These are phyloP conservation scores for Pipistrellus nathusii DNA, from an alignment of 2,797 vertebrate genomes.

Conservation along the genomic window DNA sequence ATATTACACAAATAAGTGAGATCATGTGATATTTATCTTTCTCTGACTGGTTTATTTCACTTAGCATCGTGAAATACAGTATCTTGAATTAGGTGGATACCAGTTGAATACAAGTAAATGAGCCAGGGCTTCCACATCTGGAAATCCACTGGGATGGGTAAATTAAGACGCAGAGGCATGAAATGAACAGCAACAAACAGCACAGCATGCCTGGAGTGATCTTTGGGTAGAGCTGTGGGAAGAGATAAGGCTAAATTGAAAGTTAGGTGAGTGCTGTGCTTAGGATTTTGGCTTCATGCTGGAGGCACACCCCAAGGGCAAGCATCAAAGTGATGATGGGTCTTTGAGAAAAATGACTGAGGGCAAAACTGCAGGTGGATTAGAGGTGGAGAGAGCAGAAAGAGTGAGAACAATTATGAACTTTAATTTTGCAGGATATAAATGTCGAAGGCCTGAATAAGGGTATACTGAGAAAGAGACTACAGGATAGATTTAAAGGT, in stretches of 20 bases:
- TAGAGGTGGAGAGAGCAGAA: background rate
- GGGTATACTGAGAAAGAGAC: background rate
- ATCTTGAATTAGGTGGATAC: slow-evolving; percentile 7
- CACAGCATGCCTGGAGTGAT: background rate
- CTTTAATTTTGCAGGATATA: background rate
- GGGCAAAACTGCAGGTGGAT: background rate
- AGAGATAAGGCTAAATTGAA: background rate
- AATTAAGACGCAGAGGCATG: background rate
- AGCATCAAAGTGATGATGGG: background rate
- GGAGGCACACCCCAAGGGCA: background rate
- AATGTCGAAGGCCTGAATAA: background rate
- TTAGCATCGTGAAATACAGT: background rate
- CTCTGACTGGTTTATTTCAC: too few species aligned
- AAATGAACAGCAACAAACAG: background rate
- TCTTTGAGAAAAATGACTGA: background rate
- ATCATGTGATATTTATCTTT: too few species aligned
- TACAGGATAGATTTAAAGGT: background rate
- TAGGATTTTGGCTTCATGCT: background rate
- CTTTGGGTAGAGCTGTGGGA: background rate
- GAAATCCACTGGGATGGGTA: background rate
- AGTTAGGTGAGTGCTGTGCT: background rate
- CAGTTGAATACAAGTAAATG: background rate
- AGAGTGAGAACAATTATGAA: background rate
- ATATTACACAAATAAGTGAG: too few species aligned
- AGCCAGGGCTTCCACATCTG: background rate